Base-by-base conservation (phyloP, 1,140 invertebrate species). In the Zophobas morio region DNA sequence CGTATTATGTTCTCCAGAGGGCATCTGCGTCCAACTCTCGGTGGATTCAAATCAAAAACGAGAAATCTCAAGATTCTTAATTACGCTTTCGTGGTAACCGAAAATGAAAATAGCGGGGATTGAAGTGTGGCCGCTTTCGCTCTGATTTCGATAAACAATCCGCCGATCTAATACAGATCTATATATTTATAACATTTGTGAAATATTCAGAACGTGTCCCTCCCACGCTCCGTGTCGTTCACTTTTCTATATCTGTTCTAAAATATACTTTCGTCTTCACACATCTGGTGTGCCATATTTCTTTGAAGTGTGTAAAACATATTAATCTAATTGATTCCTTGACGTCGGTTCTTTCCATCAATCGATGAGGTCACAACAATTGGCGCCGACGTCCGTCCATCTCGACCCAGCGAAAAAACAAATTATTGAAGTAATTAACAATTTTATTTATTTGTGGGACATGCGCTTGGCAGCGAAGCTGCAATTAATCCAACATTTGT, bases 271-370 rank as follows among this genome's bases (percentile, higher is more conserved):
- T 20, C n/a, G 49, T 51, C 49, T 51, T 51, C 60, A 4, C 60
- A 66, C 60, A 66, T 66, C 60, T 66, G 60, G 60, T 32, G 60
- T 32, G 60, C 60, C 60, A 42, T 47, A 66, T 66, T 66, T 66
- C 60, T 66, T 66, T 66, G 33, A 54, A 54, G 53, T 54, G 53
- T 54, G 53, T 54, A 54, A 54, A 54, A 54, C 53, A 54, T 54
- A 34, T 54, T 54, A 54, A 54, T 54, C 53, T 54, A 54, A 54
- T 54, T 54, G 53, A 54, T 54, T 2, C 20, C 35, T 34, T 54
- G 53, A 54, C 53, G 53, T 33, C 32, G 20, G 42, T 53, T 53
- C 20, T 53, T 20, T 53, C 49, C 49, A 53, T 53, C 49, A 53
- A 53, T 53, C 20, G 49, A 53, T 53, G 2, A 2, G 6, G 49